Conservation (phyloP, 2,797 vertebrate species). For the Urocyon cinereoargenteus region DNA sequence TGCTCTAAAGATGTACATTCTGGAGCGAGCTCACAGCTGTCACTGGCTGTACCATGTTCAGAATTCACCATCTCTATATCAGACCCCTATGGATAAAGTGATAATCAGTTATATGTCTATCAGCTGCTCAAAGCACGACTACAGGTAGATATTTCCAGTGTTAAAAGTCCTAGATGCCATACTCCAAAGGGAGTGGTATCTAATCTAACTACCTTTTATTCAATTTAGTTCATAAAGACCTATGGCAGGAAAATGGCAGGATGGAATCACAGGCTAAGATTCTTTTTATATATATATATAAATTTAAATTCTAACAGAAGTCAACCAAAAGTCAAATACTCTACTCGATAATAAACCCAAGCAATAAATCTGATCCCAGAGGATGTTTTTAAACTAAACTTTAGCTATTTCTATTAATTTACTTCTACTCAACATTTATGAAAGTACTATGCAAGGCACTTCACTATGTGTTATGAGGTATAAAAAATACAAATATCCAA, state of each 20-base stretch:
- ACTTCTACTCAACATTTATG: background rate
- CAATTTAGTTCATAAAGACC: background rate
- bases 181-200: background rate
- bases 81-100: conserved; percentile 91
- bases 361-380: background rate
- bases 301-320: background rate
- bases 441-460: background rate
- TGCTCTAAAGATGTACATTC: conserved; percentile 84
- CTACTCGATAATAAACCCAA: background rate
- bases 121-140: background rate
- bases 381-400: background rate
- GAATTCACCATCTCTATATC: conserved; percentile 93
- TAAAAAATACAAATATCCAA: conserved; percentile 26
- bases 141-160: background rate
- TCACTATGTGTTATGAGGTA: background rate
- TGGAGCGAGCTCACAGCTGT: conserved; percentile 79
- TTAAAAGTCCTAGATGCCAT: conserved; percentile 7
- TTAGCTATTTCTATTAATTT: conserved; percentile 20
- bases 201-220: background rate
- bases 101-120: background rate
- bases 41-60: conserved; percentile 87
- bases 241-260: background rate
- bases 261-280: background rate
- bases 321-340: background rate
- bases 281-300: too few species aligned